Conservation (phyloP, 2,888 invertebrate genomes). For the Xylocampa areola region DNA sequence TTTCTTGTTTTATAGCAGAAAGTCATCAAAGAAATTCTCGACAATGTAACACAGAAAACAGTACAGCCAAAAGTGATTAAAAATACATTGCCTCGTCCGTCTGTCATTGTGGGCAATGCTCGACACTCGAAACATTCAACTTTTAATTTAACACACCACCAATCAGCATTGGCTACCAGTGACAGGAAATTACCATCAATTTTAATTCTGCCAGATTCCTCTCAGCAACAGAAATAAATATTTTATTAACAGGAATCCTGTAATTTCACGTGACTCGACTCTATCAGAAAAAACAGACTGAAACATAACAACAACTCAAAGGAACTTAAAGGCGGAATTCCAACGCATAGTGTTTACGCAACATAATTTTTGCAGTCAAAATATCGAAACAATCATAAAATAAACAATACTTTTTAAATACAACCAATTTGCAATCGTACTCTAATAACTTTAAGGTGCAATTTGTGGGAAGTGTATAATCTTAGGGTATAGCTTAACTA, state of each 20-base stretch:
- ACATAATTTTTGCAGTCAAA: conserved; percentile 57
- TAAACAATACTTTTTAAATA: conserved; percentile 31
- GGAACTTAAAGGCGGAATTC: conserved; percentile 41
- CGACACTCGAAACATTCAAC: conserved; percentile 20
- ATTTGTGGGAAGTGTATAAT: conserved; percentile 32
- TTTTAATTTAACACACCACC: conserved; percentile 46
- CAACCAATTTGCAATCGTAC: conserved; percentile 45
- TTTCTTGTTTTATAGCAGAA: too few species aligned
- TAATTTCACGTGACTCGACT: conserved; percentile 16
- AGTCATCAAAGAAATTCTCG: too few species aligned
- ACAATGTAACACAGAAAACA: neutral
- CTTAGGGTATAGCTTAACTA: conserved; percentile 55
- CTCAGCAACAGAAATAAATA: conserved; percentile 30
- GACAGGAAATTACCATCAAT: conserved; percentile 30
- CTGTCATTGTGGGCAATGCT: conserved; percentile 9
- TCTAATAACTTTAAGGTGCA: conserved; percentile 33
- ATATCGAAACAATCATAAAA: conserved; percentile 59
- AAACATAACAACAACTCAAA: conserved; percentile 38
- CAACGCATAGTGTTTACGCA: conserved; percentile 54
- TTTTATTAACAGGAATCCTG: conserved; percentile 13
- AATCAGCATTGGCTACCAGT: conserved; percentile 10
- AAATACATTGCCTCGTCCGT: conserved; percentile 27
- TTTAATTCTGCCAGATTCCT: conserved; percentile 32
- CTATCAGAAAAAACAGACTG: conserved; percentile 25
- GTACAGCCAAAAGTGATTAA: conserved; percentile 28